Percentiles rank a stretch among this genome's conserved stretches.
These are phyloP conservation scores for Cercocebus atys DNA, from an alignment of 2,113 vertebrate genomes.

Conservation along the genomic window DNA sequence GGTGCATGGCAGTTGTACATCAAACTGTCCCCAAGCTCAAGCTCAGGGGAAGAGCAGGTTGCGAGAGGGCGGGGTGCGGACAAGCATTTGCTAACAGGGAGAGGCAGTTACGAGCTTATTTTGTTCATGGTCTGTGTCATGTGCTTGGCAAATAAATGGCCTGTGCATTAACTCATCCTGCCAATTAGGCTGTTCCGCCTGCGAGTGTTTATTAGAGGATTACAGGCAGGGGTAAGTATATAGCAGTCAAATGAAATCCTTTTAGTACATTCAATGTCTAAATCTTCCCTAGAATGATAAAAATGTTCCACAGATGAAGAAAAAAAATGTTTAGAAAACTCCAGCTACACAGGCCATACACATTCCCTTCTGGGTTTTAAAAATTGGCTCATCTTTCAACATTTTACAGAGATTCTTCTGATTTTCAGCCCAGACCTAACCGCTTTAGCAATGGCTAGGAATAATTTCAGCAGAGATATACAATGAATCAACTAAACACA, in stretches of 20 bases:
- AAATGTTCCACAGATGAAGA: neutral
- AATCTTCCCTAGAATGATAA: neutral
- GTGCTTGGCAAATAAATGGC: neutral
- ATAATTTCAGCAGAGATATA: neutral
- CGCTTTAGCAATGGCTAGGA: neutral
- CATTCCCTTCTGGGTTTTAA: neutral
- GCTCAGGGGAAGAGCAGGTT: neutral
- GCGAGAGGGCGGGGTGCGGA: neutral
- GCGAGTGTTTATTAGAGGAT: neutral
- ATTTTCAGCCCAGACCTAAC: neutral
- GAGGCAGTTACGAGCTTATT: neutral
- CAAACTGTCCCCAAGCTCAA: too few relatives aligned
- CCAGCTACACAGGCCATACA: neutral
- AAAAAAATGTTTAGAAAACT: neutral
- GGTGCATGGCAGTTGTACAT: fast-evolving
- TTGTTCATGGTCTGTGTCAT: fast-evolving
- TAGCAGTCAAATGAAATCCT: neutral
- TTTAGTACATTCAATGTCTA: neutral
- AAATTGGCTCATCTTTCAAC: neutral
- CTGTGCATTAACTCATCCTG: neutral
- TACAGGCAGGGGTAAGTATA: neutral
- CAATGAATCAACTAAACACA: too few relatives aligned
- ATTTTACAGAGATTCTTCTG: neutral
- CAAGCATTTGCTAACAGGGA: neutral
- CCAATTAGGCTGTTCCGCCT: neutral